Percentiles rank a stretch among this genome's conserved stretches.
Evolutionary conservation across 2,888 invertebrate genomes (phyloP).

Genomic region (Hanleya hanleyi): DNA sequence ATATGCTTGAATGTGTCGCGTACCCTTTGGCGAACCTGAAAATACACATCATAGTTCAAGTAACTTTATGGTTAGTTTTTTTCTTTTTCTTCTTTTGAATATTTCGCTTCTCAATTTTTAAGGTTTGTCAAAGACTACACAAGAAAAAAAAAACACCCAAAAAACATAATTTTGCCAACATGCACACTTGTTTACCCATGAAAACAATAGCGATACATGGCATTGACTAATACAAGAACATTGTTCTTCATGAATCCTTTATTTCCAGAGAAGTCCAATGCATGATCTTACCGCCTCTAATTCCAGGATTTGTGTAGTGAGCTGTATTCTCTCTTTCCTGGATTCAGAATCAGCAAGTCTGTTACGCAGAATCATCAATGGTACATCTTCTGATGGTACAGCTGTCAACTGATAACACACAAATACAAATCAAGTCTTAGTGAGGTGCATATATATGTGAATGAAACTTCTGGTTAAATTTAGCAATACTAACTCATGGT

Average conservation of each 20-base stretch:
- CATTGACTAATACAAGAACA: too few species aligned
- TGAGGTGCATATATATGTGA: not conserved
- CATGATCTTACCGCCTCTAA: slow-evolving; percentile 12
- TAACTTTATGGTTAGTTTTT: not conserved
- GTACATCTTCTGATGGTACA: slow-evolving; percentile 73
- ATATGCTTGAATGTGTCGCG: slow-evolving; percentile 66
- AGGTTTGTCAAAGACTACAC: too few species aligned
- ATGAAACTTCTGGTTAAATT: not conserved
- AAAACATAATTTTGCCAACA: too few species aligned
- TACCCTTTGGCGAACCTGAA: slow-evolving; percentile 66
- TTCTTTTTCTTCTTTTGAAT: too few species aligned
- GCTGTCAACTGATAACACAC: slow-evolving; percentile 64
- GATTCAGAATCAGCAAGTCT: slow-evolving; percentile 59
- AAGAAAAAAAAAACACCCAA: too few species aligned
- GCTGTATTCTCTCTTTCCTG: slow-evolving; percentile 38
- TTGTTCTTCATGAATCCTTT: too few species aligned
- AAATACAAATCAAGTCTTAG: not conserved
- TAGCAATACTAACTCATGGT: too few species aligned
- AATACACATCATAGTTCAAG: too few species aligned
- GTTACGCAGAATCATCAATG: slow-evolving; percentile 69
- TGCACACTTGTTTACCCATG: too few species aligned
- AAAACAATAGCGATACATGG: too few species aligned
- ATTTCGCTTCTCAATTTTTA: too few species aligned
- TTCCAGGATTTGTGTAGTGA: slow-evolving; percentile 1
- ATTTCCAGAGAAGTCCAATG: too few species aligned